A percentile compares a stretch with the other conserved stretches of the same genome.
Conservation (phyloP, 2,888 invertebrate genomes). For the Scelioninae gen. 2 region DNA sequence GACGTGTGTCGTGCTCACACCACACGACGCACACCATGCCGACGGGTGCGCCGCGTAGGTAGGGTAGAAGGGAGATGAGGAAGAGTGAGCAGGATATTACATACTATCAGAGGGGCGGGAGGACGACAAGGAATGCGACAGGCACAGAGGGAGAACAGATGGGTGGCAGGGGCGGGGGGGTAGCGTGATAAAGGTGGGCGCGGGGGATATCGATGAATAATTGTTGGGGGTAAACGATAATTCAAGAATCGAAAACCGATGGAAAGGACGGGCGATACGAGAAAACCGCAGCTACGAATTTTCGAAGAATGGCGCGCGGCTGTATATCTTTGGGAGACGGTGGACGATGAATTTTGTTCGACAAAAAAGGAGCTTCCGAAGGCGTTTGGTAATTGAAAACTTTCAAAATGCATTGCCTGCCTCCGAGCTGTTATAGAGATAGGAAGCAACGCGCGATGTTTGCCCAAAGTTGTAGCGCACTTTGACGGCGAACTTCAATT, state of each 20-base stretch:
- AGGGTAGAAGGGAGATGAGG: too few species aligned
- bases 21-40: too few species aligned
- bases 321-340: conserved; percentile 38
- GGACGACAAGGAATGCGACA: too few species aligned
- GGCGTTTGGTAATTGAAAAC: conserved; percentile 51
- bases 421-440: conserved; percentile 43
- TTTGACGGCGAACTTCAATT: conserved; percentile 47
- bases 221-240: conserved; percentile 32
- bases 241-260: conserved; percentile 33
- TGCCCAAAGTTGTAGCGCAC: conserved; percentile 39
- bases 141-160: too few species aligned
- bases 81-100: too few species aligned
- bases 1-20: too few species aligned
- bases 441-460: conserved; percentile 38
- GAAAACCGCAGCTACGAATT: conserved; percentile 46
- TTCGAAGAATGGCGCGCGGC: conserved; percentile 33
- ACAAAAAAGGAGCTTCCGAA: conserved; percentile 29
- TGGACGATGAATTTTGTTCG: conserved; percentile 43
- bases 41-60: too few species aligned
- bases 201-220: conserved; percentile 32
- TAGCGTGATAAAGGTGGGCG: too few species aligned
- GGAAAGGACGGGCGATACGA: conserved; percentile 38
- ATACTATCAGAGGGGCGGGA: too few species aligned
- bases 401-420: conserved; percentile 49
- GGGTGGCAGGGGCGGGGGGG: too few species aligned